Conservation (phyloP, 2,113 vertebrate species). For the Ancistrus triradiatus region DNA sequence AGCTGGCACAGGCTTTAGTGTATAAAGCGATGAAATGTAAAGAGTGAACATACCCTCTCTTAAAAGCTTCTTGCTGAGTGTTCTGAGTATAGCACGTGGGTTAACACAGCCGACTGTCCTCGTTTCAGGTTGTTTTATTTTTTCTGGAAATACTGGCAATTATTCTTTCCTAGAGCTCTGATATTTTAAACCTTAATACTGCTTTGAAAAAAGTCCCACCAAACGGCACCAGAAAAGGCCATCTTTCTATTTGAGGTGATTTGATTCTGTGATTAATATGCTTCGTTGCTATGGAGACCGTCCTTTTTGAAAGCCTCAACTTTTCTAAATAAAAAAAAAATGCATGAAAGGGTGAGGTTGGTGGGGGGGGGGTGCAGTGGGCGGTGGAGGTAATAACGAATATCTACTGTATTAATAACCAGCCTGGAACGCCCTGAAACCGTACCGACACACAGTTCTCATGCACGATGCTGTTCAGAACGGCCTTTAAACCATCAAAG, state of each 20-base stretch:
- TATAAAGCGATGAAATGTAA: too few relatives aligned
- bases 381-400: slow-evolving; percentile 11
- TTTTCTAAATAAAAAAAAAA: slow-evolving; percentile 26
- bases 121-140: too few relatives aligned
- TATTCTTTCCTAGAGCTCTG: slow-evolving; percentile 12
- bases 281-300: slow-evolving; percentile 32
- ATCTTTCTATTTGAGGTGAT: slow-evolving; percentile 24
- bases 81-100: too few relatives aligned
- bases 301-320: slow-evolving; percentile 21
- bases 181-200: slow-evolving; percentile 10
- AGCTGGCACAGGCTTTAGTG: too few relatives aligned
- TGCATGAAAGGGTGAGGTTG: slow-evolving; percentile 7
- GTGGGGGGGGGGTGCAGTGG: neutral
- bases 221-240: slow-evolving; percentile 11
- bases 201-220: neutral
- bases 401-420: slow-evolving; percentile 11
- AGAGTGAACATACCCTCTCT: too few relatives aligned
- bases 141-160: too few relatives aligned
- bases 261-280: slow-evolving; percentile 30
- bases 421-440: too few relatives aligned
- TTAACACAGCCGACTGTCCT: too few relatives aligned
- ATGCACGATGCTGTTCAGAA: slow-evolving; percentile 3
- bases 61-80: too few relatives aligned
- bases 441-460: too few relatives aligned
- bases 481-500: too few relatives aligned